Base-by-base conservation (phyloP, 2,113 vertebrate species). In the Podarcis muralis region DNA sequence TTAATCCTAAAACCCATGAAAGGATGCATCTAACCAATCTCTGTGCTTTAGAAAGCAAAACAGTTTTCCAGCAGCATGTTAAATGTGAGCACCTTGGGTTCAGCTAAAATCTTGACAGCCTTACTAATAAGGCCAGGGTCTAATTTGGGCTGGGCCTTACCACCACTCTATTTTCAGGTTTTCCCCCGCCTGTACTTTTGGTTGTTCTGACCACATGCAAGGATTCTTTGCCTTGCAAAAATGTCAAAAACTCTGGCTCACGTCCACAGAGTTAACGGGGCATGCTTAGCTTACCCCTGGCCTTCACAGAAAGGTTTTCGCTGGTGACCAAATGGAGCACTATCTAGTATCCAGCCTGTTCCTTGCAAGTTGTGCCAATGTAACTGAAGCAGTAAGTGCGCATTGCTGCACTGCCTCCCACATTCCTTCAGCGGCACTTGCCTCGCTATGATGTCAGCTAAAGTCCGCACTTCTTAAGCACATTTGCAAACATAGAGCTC, bases 1-100 rank as follows among this genome's bases (percentile, higher is more conserved):
- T 93, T 94, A 93, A 94, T 95, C 93, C 84, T 85, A 84, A 94
- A 87, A 91, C 83, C 84, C 90, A 88, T n/a, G 53, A 93, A 89
- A 78, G 69, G 80, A 84, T 95, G 92, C 43, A 62, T 40, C 87
- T 86, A 74, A 81, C 76, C 86, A 75, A 22, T 66, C 78, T 59
- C 68, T 25, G 2, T 74, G 53, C 53, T 74, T 87, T 81, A 40
- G 62, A 87, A 80, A 80, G 88, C 80, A 69, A 76, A 72, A 1
- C 40, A 3, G 13, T 2, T 72, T 85, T 43, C 40, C 74, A 84
- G 59, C 83, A 86, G 1, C 30, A 83, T 25, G 62, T 77, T 53
- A 91, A 77, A 87, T 57, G 65, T 57, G 53, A 74, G 59, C 79
- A 59, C 23, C 78, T 57, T 40, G 16, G 48, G 27, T 62, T 74